Evolutionary conservation across 2,113 vertebrate genomes (phyloP).

Genomic region (Pangasianodon hypophthalmus): DNA sequence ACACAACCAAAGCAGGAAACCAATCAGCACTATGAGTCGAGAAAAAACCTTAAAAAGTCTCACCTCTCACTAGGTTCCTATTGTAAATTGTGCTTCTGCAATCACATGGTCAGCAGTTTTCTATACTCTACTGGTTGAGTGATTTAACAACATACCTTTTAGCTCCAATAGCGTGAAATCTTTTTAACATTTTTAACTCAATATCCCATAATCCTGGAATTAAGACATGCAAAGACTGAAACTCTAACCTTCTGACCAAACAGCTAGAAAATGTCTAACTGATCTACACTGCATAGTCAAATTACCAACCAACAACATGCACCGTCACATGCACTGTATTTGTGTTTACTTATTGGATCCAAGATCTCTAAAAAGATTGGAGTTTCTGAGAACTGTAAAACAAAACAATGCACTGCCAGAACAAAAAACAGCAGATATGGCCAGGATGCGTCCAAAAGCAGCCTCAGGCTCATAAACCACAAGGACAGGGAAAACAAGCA

Average conservation of each 20-base stretch:
- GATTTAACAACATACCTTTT: slow-evolving; percentile 1
- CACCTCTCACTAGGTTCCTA: not conserved
- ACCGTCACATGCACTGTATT: slow-evolving; percentile 10
- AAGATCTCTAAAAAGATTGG: slow-evolving; percentile 20
- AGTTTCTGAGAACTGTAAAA: slow-evolving; percentile 42
- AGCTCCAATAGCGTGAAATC: not conserved
- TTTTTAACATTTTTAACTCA: not conserved
- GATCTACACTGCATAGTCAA: not conserved
- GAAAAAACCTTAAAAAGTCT: not conserved
- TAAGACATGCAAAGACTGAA: slow-evolving; percentile 28
- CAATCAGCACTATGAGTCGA: not conserved
- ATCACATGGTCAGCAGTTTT: not conserved
- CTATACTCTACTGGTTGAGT: not conserved
- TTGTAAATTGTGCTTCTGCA: not conserved
- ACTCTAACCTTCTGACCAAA: not conserved
- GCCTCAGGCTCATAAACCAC: slow-evolving; percentile 37
- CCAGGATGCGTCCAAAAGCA: slow-evolving; percentile 1
- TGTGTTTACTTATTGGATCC: slow-evolving; percentile 16
- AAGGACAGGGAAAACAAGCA: slow-evolving; percentile 45
- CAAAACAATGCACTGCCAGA: slow-evolving; percentile 8
- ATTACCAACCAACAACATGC: not conserved
- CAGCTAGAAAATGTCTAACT: not conserved
- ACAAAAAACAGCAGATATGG: not conserved
- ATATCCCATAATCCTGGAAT: not conserved
- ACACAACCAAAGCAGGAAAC: not conserved